Evolutionary conservation across 1,140 invertebrate species (phyloP).

Genomic region (Megalopta genalis): DNA sequence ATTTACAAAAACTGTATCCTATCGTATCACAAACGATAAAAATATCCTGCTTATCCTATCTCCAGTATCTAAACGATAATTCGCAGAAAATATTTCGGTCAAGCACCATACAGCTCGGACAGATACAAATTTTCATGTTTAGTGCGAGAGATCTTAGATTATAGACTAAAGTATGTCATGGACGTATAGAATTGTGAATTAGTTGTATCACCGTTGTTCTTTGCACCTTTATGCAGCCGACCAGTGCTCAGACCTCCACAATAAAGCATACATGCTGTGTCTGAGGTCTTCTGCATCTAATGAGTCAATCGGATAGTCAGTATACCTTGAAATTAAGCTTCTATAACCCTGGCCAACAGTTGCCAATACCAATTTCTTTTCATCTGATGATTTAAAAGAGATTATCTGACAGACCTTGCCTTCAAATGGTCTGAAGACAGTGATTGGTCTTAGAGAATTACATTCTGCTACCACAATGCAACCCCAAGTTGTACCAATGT

Average conservation of each 20-base stretch:
- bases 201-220: constrained; percentile 24
- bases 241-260: constrained; percentile 89
- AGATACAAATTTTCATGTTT: constrained; percentile 32
- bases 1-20: constrained; percentile 24
- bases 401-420: constrained; percentile 85
- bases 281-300: constrained; percentile 76
- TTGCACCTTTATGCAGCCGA: constrained; percentile 77
- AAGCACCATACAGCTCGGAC: constrained; percentile 44
- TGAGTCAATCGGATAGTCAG: constrained; percentile 81
- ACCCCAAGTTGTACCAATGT: constrained; percentile 95
- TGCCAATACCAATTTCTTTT: constrained; percentile 83
- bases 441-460: constrained; percentile 89
- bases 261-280: constrained; percentile 85
- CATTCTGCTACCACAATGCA: constrained; percentile 93
- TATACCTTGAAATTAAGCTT: constrained; percentile 87
- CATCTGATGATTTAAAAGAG: constrained; percentile 74
- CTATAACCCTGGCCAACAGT: constrained; percentile 92
- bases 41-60: constrained; percentile 34
- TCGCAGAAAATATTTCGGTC: constrained; percentile 22
- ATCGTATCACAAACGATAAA: constrained; percentile 33
- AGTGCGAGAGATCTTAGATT: constrained; percentile 23
- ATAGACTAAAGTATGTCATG: constrained; percentile 53
- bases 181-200: constrained; percentile 59
- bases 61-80: constrained; percentile 10
- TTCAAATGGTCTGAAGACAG: constrained; percentile 94